A percentile compares a stretch with the other conserved stretches of the same genome.
These are phyloP conservation scores for Pseudochirops corinnae DNA, from an alignment of 2,797 vertebrate species.

Conservation along the genomic window DNA sequence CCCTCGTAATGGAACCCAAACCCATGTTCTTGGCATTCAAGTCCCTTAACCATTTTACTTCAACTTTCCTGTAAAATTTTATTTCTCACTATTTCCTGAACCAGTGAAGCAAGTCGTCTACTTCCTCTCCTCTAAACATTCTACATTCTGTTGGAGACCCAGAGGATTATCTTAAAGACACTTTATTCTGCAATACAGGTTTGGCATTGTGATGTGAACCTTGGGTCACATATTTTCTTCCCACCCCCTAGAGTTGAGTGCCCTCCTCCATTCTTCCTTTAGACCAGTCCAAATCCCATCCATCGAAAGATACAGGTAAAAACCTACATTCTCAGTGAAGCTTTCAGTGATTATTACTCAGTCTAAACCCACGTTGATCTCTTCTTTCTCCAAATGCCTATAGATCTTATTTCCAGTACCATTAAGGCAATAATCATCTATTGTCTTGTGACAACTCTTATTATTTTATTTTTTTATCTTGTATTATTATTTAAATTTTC, in stretches of 20 bases:
- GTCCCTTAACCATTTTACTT: neutral
- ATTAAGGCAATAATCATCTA: neutral
- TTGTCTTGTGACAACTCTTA: neutral
- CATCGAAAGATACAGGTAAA: neutral
- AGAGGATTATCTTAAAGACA: slow-evolving; percentile 63
- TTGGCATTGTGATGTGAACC: neutral
- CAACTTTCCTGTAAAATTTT: neutral
- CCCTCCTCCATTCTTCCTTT: neutral
- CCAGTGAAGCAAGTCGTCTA: slow-evolving; percentile 17
- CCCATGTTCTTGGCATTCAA: neutral
- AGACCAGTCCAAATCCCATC: neutral
- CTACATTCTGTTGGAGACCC: slow-evolving; percentile 52
- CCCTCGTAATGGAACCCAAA: neutral
- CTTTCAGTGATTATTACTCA: neutral
- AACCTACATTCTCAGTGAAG: neutral
- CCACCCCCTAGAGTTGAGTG: neutral
- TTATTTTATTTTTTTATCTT: neutral
- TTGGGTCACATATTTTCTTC: neutral
- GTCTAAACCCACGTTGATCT: neutral
- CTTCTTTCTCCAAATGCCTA: neutral
- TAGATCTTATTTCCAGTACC: neutral
- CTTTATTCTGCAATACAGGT: slow-evolving; percentile 41
- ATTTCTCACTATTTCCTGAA: neutral
- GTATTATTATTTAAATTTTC: neutral
- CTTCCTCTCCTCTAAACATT: slow-evolving; percentile 62